phyloP scores from a whole-genome alignment of 2,113 vertebrate genomes.

The Gymnorhina tibicen region DNA sequence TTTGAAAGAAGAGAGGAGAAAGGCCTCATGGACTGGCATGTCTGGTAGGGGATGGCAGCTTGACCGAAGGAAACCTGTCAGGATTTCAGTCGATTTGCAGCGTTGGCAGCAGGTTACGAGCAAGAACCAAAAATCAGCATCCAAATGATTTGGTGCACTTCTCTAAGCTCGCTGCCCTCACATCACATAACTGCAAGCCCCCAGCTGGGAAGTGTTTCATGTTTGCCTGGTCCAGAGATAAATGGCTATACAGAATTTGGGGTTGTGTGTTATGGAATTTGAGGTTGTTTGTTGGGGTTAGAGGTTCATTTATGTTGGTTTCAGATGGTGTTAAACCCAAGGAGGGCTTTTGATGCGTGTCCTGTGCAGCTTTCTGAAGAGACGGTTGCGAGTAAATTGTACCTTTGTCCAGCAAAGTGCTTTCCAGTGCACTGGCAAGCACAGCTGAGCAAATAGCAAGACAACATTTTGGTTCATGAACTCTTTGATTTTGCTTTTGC shows the following conservation, averaged over 20 bases:
- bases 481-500: neutral
- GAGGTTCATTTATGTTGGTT: neutral
- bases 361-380: neutral
- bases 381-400: neutral
- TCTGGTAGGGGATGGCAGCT: neutral
- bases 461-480: neutral
- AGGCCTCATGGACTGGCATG: neutral
- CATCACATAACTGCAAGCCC: rapidly evolving
- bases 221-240: neutral
- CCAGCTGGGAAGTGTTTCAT: neutral
- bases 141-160: neutral
- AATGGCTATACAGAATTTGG: neutral
- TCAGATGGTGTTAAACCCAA: neutral
- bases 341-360: neutral
- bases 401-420: neutral
- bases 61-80: neutral
- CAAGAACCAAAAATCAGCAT: neutral
- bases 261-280: neutral
- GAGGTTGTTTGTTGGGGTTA: neutral
- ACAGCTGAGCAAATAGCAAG: neutral
- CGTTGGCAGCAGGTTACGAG: neutral
- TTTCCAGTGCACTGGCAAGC: neutral
- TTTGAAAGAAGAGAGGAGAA: neutral
- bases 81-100: neutral
- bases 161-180: neutral